Evolutionary conservation across 35 echinoderm and acorn worm species (phyloP).

Genomic region (Patiria miniata): DNA sequence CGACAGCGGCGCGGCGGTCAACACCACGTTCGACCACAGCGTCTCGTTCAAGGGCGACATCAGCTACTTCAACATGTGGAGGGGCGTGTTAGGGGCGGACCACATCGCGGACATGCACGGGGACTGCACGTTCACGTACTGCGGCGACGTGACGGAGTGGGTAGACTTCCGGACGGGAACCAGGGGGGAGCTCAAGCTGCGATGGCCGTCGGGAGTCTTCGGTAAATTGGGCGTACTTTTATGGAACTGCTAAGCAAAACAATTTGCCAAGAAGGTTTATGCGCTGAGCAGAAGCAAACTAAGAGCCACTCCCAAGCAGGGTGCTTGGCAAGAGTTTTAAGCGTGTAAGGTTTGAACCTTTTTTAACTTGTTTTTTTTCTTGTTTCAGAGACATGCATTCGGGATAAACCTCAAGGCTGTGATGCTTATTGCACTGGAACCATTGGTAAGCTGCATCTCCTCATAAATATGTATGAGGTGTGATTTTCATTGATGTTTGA

Average conservation of each 20-base stretch:
- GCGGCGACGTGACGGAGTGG: conserved; percentile 86
- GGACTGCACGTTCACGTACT: conserved; percentile 89
- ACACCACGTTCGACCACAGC: not conserved
- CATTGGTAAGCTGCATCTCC: conserved; percentile 38
- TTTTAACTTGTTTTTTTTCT: not conserved
- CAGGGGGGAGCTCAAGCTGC: conserved; percentile 71
- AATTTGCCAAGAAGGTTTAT: too few relatives aligned
- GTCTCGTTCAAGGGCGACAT: conserved; percentile 63
- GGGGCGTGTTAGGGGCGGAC: conserved; percentile 17
- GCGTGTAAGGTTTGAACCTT: too few relatives aligned
- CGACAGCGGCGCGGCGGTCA: not conserved
- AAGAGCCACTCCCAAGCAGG: too few relatives aligned
- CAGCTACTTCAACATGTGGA: conserved; percentile 85
- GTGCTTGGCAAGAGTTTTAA: too few relatives aligned
- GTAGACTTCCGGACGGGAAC: conserved; percentile 92
- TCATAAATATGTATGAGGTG: too few relatives aligned
- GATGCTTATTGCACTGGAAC: conserved; percentile 74
- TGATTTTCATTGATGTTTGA: too few relatives aligned
- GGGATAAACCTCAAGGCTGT: conserved; percentile 58
- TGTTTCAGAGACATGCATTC: conserved; percentile 58
- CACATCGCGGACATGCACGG: conserved; percentile 60
- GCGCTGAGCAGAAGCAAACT: too few relatives aligned
- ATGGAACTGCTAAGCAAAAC: too few relatives aligned
- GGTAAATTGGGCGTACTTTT: conserved; percentile 34
- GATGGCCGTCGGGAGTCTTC: conserved; percentile 85